Evolutionary conservation across 1,140 invertebrate genomes (phyloP), one percentile per base, ranked within the genome.

Genomic region (Dinoponera quadriceps): DNA sequence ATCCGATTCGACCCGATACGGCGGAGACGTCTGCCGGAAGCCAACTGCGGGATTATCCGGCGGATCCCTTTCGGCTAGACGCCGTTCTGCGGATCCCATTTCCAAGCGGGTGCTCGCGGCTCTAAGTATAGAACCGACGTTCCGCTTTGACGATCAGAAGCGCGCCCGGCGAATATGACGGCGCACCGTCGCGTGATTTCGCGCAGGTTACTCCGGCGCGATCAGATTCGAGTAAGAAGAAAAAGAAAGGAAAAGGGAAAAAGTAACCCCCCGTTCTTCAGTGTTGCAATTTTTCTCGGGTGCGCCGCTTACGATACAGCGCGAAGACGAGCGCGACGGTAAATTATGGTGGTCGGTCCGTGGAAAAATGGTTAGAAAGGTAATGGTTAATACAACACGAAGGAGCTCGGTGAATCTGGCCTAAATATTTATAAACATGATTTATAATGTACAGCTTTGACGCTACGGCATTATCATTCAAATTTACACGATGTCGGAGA

Each of bases 21-120:
- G 33, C 22, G 55, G 51, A 78, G 73, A 62, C 72, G 78, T 75
- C 44, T 69, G 25, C 60, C 78, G 62, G 77, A 85, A 88, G 78
- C 83, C 85, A 85, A 82, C 83, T 80, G 57, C 38, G 73, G 85
- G 86, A 89, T 90, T 91, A 91, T 88, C 72, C 82, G 38, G 33
- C 65, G 38, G 78, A 89, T 90, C 82, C 71, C 73, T 80, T 83
- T 85, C 68, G 80, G 82, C 66, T 82, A 90, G 82, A 85, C 74
- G 68, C 60, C 57, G 85, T 54, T 86, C 48, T 38, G 62, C 63
- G 75, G 82, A 89, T 89, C 88, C 81, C 84, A 88, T 88, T 90
- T 91, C 84, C 72, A 86, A 85, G 68, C 33, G 83, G 73, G 68
- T 81, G 89, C 81, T 81, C 82, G 57, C 69, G 57, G 38, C 38